Percentiles rank a stretch among this genome's conserved stretches.
Evolutionary conservation across 2,113 vertebrate species (phyloP).

Genomic region (Lepus europaeus): DNA sequence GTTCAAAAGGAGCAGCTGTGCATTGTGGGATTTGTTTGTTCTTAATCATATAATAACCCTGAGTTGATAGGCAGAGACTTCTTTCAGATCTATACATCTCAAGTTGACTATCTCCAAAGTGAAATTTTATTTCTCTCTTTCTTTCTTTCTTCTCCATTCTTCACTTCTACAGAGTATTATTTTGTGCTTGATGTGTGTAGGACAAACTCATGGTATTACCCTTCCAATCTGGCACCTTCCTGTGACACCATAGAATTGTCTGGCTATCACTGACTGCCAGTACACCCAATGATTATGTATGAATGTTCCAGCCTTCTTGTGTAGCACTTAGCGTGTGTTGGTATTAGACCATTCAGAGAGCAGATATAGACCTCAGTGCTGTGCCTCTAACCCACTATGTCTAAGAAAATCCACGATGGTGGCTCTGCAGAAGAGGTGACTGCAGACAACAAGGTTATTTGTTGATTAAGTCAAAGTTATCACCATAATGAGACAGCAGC

Average conservation of each 20-base stretch:
- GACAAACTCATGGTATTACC: background rate
- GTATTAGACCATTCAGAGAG: background rate
- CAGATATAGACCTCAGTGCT: background rate
- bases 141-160: background rate
- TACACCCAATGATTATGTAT: background rate
- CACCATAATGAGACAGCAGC: background rate
- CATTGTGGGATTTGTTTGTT: slow-evolving; percentile 9
- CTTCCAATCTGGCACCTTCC: background rate
- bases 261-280: background rate
- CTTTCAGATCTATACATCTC: background rate
- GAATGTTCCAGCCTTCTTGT: background rate
- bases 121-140: background rate
- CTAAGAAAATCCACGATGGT: background rate
- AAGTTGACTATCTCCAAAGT: background rate
- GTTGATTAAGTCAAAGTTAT: background rate
- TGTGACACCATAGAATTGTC: background rate
- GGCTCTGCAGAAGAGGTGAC: background rate
- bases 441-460: background rate
- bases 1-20: background rate
- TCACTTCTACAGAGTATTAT: background rate
- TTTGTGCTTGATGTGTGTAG: background rate
- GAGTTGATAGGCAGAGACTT: background rate
- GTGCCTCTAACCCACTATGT: background rate
- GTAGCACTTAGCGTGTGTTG: background rate
- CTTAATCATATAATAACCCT: background rate